These are phyloP conservation scores for Stenurella melanura DNA, from an alignment of 2,888 invertebrate species.

Conservation along the genomic window DNA sequence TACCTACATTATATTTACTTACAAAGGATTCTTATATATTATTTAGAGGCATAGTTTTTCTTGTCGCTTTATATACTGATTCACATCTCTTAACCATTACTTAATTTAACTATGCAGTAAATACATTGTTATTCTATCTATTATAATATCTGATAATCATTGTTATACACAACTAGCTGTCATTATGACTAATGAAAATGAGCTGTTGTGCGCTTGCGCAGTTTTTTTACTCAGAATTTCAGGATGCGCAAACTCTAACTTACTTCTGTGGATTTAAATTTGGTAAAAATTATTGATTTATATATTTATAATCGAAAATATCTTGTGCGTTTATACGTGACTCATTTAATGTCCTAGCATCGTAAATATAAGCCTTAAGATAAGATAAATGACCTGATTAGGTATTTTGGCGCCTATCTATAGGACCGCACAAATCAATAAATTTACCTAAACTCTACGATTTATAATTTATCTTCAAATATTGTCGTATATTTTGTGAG, in stretches of 20 bases:
- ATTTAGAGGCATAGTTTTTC: constrained; percentile 29
- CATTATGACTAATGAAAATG: constrained; percentile 26
- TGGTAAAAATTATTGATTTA: constrained; percentile 38
- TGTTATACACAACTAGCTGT: constrained; percentile 40
- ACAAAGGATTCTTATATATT: constrained; percentile 33
- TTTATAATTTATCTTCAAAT: background rate
- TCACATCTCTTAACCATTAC: constrained; percentile 29
- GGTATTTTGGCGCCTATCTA: background rate
- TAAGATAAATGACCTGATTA: background rate
- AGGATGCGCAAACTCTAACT: constrained; percentile 36
- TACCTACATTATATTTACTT: constrained; percentile 28
- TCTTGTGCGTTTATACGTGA: background rate
- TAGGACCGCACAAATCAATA: background rate
- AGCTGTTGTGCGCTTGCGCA: constrained; percentile 29
- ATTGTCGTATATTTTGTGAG: background rate
- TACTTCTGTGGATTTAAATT: constrained; percentile 34
- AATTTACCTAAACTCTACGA: background rate
- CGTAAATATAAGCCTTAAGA: background rate
- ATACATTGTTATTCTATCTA: constrained; percentile 45
- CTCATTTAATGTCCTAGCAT: background rate
- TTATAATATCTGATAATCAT: constrained; percentile 49
- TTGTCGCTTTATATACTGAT: constrained; percentile 10
- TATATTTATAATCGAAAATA: constrained; percentile 20
- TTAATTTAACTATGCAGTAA: constrained; percentile 33
- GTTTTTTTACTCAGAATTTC: constrained; percentile 28